Evolutionary conservation across 2,888 invertebrate species (phyloP).

Genomic region (Baccha elongata): DNA sequence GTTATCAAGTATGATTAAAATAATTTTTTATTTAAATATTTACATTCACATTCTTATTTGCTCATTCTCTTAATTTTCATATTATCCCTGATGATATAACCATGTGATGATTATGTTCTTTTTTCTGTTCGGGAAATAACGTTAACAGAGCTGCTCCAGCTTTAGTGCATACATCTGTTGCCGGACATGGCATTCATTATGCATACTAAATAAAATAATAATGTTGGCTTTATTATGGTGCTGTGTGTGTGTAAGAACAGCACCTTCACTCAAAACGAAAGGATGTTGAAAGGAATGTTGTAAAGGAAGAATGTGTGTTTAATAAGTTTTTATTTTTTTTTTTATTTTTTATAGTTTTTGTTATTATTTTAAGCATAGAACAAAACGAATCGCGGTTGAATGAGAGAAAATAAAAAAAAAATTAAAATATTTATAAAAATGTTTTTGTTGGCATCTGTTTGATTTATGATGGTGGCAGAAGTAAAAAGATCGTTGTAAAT

Average conservation of each 20-base stretch:
- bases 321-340: slow-evolving; percentile 36
- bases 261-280: slow-evolving; percentile 46
- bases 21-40: slow-evolving; percentile 13
- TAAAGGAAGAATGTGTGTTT: slow-evolving; percentile 63
- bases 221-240: slow-evolving; percentile 52
- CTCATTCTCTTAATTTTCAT: not conserved
- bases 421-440: slow-evolving; percentile 24
- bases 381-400: slow-evolving; percentile 70
- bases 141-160: slow-evolving; percentile 79
- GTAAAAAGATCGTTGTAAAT: no score
- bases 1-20: slow-evolving; percentile 78
- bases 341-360: slow-evolving; percentile 49
- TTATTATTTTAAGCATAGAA: slow-evolving; percentile 59
- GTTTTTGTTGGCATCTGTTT: not conserved
- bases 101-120: not conserved
- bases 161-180: slow-evolving; percentile 81
- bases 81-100: not conserved
- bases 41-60: not conserved
- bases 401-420: slow-evolving; percentile 56
- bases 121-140: not conserved
- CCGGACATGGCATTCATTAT: slow-evolving; percentile 82
- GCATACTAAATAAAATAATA: slow-evolving; percentile 78
- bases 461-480: no score
- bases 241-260: slow-evolving; percentile 22
- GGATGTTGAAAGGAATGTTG: slow-evolving; percentile 55